Evolutionary conservation across 2,113 vertebrate species (phyloP), one percentile per base, ranked within the genome.

Genomic region (Caretta caretta): DNA sequence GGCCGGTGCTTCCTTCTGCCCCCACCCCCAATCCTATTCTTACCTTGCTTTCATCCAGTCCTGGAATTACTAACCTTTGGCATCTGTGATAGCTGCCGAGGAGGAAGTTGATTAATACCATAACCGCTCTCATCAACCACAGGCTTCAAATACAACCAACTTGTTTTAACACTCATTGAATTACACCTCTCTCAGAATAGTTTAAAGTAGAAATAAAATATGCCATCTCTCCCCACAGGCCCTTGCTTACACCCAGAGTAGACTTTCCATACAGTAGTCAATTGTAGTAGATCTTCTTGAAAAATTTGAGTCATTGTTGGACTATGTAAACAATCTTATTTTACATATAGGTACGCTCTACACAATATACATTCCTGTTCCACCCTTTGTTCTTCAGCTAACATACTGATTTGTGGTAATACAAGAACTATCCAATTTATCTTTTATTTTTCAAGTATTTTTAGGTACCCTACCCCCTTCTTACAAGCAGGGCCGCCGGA

Each of bases 251-350:
- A 46, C 25, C 72, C 24, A 76, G 20, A 76, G 42, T 48, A 76
- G 22, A 6, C 42, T 76, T 76, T 48, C 38, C 42, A 76, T 12
- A 76, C 42, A 76, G 24, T 72, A 69, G 51, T 87, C 78, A 38
- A 56, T 95, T 96, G 80, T 86, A 94, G 90, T 80, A 94, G 92
- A 88, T 93, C 92, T 96, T 88, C 91, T 62, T 94, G 87, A 72
- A 48, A 51, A 72, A 42, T 46, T 86, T 78, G 90, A 1, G 90
- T 96, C 89, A 94, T 62, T 90, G 90, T 38, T 90, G 83, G 84
- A 92, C 89, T 94, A 72, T 29, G 19, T 48, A 46, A 89, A 92
- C 84, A 83, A 90, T 92, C 78, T 88, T 94, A 96, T 49, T 96
- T 95, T 94, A 65, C 12, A 35, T 35, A 35, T 65, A 65, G 31